These are phyloP conservation scores for Hassar affinis DNA, from an alignment of 2,113 vertebrate species.

Conservation along the genomic window DNA sequence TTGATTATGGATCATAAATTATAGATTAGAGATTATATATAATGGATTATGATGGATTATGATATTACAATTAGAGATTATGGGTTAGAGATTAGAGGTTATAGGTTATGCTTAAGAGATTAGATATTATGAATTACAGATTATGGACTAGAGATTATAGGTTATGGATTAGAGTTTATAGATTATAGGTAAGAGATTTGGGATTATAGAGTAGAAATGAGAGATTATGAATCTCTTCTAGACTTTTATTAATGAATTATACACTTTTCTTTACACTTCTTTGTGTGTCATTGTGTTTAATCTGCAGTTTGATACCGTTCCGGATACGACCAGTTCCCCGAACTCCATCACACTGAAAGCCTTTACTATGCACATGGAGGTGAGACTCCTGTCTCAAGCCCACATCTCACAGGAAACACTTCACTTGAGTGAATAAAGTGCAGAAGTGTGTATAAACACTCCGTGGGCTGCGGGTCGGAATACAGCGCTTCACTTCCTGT, in stretches of 20 bases:
- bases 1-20: background rate
- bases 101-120: background rate
- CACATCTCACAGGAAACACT: background rate
- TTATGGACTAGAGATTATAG: background rate
- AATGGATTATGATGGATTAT: background rate
- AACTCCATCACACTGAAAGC: slow-evolving; percentile 90
- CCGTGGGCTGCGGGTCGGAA: background rate
- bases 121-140: background rate
- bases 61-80: background rate
- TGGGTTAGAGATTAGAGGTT: background rate
- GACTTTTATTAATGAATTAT: background rate
- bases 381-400: slow-evolving; percentile 56
- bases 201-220: background rate
- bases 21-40: background rate
- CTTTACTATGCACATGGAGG: slow-evolving; percentile 88
- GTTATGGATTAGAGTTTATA: background rate
- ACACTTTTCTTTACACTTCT: background rate
- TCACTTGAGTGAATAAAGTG: background rate
- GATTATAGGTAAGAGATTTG: background rate
- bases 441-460: background rate
- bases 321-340: slow-evolving; percentile 80
- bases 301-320: slow-evolving; percentile 89
- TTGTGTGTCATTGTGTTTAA: background rate
- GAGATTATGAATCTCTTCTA: background rate
- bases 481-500: background rate